Conservation (phyloP, 2,113 vertebrate genomes). For the Oplegnathus fasciatus region DNA sequence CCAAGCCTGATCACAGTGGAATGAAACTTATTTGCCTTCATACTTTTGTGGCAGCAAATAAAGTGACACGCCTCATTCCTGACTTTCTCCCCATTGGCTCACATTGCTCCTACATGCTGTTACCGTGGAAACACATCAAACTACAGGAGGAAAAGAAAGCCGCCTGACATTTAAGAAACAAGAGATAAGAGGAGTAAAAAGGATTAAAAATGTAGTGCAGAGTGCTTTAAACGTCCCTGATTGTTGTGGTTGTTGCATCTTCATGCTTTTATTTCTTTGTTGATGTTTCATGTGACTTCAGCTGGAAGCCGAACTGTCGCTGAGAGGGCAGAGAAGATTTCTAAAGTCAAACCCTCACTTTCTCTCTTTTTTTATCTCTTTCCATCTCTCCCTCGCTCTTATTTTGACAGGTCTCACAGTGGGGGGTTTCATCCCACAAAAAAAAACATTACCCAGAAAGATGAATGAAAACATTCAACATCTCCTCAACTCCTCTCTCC, state of each 20-base stretch:
- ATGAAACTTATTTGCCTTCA: too few relatives aligned
- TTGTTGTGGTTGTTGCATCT: neutral
- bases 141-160: too few relatives aligned
- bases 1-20: too few relatives aligned
- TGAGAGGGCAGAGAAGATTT: neutral
- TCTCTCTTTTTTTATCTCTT: neutral
- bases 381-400: neutral
- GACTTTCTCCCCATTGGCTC: too few relatives aligned
- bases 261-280: neutral
- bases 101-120: too few relatives aligned
- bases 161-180: too few relatives aligned
- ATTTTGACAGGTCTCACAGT: slow-evolving; percentile 12
- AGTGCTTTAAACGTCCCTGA: neutral
- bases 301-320: neutral
- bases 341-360: neutral
- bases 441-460: neutral
- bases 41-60: too few relatives aligned
- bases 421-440: neutral
- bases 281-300: neutral
- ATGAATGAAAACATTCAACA: neutral
- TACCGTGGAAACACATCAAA: too few relatives aligned
- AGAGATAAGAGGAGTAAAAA: too few relatives aligned
- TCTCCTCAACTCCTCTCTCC: neutral
- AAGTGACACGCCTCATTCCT: too few relatives aligned
- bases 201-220: neutral